A percentile compares a stretch with the other conserved stretches of the same genome.
Evolutionary conservation across 2,797 vertebrate species (phyloP).

Genomic region (Brotula barbata): DNA sequence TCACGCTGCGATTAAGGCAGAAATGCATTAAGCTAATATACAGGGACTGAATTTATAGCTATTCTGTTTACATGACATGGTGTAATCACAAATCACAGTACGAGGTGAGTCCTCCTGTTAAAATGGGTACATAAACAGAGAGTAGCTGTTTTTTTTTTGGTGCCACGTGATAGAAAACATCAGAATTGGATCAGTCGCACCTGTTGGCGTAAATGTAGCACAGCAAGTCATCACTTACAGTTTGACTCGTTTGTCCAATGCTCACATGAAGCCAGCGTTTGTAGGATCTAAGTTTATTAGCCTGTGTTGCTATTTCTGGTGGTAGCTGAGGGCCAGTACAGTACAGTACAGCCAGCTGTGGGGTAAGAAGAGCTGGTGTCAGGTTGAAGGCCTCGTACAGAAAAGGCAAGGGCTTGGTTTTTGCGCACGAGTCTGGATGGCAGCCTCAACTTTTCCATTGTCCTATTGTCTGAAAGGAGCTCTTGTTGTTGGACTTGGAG

Average conservation of each 20-base stretch:
- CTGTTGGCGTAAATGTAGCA: background rate
- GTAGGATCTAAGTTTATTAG: constrained; percentile 50
- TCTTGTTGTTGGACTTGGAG: constrained; percentile 57
- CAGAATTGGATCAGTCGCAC: background rate
- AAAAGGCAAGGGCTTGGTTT: constrained; percentile 48
- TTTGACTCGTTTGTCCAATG: constrained; percentile 28
- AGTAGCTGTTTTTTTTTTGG: no score
- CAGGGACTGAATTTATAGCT: no score
- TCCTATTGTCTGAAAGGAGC: constrained; percentile 63
- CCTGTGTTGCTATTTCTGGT: constrained; percentile 63
- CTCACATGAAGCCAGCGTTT: constrained; percentile 32
- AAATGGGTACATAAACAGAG: no score
- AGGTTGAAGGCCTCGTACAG: constrained; percentile 44
- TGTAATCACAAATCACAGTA: no score
- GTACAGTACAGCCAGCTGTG: constrained; percentile 43
- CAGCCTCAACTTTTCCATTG: constrained; percentile 66
- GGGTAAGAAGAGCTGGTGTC: constrained; percentile 51
- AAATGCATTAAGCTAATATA: no score
- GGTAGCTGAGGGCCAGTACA: constrained; percentile 22
- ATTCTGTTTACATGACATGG: no score
- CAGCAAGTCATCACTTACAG: constrained; percentile 3
- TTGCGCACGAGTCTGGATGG: constrained; percentile 40
- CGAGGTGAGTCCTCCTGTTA: no score
- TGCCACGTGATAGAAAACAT: background rate
- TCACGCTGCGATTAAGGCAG: no score